These are phyloP conservation scores for Xenotilapia caudafasciata DNA, from an alignment of 2,113 vertebrate species.

Conservation along the genomic window DNA sequence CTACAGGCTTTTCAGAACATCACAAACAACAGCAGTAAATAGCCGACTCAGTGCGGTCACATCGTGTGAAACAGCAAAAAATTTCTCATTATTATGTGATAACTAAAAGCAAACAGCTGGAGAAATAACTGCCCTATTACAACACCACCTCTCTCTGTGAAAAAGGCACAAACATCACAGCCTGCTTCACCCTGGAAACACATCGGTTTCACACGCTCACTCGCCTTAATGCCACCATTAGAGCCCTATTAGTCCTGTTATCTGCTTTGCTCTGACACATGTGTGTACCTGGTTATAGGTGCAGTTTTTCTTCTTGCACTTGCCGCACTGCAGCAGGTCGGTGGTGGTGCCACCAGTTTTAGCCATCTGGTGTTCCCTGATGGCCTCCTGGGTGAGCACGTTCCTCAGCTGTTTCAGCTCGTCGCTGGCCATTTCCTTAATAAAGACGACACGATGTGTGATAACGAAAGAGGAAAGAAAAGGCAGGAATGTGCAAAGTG, in stretches of 20 bases:
- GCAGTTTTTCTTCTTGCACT: conserved; percentile 97
- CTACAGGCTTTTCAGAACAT: background rate
- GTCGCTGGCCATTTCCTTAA: conserved; percentile 96
- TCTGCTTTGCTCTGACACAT: background rate
- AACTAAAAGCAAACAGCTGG: background rate
- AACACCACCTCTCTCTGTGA: background rate
- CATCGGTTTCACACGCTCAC: background rate
- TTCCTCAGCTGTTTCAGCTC: conserved; percentile 90
- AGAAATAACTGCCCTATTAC: background rate
- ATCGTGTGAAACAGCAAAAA: background rate
- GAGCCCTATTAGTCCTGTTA: fast-evolving
- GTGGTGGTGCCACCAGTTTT: conserved; percentile 91
- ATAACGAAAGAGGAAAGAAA: background rate
- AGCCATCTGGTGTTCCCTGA: conserved; percentile 98
- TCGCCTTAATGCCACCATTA: background rate
- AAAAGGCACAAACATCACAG: background rate
- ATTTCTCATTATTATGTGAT: background rate
- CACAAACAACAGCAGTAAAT: background rate
- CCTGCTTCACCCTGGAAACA: background rate
- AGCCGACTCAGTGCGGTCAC: background rate
- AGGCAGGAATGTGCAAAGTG: background rate
- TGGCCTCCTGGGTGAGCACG: conserved; percentile 92
- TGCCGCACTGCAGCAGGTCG: conserved; percentile 90
- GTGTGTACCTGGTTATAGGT: conserved; percentile 76
- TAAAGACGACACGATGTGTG: background rate